A percentile compares a stretch with the other conserved stretches of the same genome.
phyloP scores from a whole-genome alignment of 2,113 vertebrate genomes.

The Zonotrichia leucophrys region DNA sequence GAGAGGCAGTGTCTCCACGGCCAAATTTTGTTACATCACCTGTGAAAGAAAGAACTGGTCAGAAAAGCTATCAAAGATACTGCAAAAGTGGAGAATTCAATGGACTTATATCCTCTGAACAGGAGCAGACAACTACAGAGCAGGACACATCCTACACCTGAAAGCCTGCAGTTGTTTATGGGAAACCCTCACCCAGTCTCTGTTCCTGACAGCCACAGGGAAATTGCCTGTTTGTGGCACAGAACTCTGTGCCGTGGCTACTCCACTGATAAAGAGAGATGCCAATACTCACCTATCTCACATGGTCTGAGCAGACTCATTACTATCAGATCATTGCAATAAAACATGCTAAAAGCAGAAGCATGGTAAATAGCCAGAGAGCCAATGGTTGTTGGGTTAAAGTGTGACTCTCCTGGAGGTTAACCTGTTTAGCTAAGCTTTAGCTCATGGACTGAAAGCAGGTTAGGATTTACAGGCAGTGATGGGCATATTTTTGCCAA shows the following conservation, averaged over 20 bases:
- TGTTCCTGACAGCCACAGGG: neutral
- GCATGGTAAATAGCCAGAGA: neutral
- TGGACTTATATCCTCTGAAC: neutral
- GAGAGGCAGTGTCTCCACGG: slow-evolving; percentile 91
- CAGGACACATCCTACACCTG: neutral
- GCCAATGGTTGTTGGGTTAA: slow-evolving; percentile 19
- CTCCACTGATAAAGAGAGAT: neutral
- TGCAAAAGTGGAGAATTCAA: neutral
- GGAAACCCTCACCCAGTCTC: neutral
- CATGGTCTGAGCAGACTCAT: neutral
- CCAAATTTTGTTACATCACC: slow-evolving; percentile 95
- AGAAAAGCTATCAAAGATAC: neutral
- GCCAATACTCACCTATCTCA: slow-evolving; percentile 6
- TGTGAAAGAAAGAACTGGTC: slow-evolving; percentile 36
- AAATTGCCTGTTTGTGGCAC: neutral
- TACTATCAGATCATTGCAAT: neutral
- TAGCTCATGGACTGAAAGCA: neutral
- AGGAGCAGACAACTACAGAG: neutral
- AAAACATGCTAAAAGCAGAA: slow-evolving; percentile 16
- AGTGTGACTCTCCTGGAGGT: neutral
- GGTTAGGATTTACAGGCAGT: slow-evolving; percentile 14
- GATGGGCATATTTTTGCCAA: neutral
- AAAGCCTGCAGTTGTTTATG: neutral
- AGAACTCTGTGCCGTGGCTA: neutral
- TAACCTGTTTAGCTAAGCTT: slow-evolving; percentile 43